Base-by-base conservation (phyloP, 2,888 invertebrate species). In the Dolomedes plantarius region DNA sequence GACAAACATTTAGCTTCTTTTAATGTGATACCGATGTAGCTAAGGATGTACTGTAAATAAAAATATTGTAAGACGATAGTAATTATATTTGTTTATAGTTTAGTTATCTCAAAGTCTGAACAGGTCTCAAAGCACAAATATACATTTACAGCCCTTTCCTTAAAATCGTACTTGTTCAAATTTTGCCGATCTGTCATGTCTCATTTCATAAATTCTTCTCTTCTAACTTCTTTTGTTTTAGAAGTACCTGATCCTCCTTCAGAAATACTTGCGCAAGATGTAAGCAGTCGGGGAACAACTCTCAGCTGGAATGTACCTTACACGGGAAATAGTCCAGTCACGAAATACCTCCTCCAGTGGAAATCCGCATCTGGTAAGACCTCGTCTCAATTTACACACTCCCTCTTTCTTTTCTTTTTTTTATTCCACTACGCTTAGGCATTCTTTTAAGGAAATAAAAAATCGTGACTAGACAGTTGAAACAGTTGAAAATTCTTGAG, bases 201-300 rank as follows among this genome's bases (percentile, higher is more conserved):
- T 36, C 56, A 23, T 56, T 13, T 3, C 29, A 65, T 65, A 13
- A n/a, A 65, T 65, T n/a, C n/a, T 29, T 65, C 29, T 29, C 65
- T 56, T 23, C 23, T 69, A 27, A 23, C 23, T 50, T 29, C n/a
- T 19, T 28, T 31, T 28, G 11, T 65, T 78, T n/a, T 50, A 88
- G 91, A 91, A 78, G 89, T 89, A 2, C 91, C 91, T 0, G 91
- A 91, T 74, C 89, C 90, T 0, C 91, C 91, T 2, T 77, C 79
- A 0, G 89, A 90, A 76, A 85, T 91, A 28, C 89, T 89, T 27
- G 88, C 91, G 9, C 80, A 89, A n/a, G 90, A 90, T 73, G 88
- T 89, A 6, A 89, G 89, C 13, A 91, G 91, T 73, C 89, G 91
- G 0, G 89, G 89, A 36, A 90, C 90, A 1, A 88, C 89, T 0